Conservation (phyloP, 2,113 vertebrate genomes). For the Tympanuchus pallidicinctus region DNA sequence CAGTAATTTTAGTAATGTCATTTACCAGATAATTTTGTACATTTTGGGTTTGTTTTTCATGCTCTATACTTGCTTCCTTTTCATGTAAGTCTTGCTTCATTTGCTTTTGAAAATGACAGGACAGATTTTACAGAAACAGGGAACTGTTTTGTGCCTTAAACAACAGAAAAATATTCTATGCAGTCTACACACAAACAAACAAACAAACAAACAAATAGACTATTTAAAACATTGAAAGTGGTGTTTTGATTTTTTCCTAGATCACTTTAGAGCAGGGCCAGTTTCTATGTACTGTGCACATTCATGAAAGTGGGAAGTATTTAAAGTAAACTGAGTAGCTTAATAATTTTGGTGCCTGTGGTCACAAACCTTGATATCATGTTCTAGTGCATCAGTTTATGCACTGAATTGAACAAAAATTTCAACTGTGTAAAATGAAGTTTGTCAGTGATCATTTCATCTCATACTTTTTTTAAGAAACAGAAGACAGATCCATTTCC, state of each 20-base stretch:
- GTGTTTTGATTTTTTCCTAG: not conserved
- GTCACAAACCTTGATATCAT: not conserved
- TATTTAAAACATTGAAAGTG: fast-evolving
- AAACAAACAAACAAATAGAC: not conserved
- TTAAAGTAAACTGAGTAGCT: not conserved
- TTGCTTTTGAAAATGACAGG: not conserved
- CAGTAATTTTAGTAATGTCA: not conserved
- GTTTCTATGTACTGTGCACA: not conserved
- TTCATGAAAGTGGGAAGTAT: not conserved
- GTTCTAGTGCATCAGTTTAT: not conserved
- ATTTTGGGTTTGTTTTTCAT: not conserved
- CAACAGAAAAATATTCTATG: not conserved
- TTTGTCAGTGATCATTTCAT: not conserved
- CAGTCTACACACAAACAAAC: not conserved
- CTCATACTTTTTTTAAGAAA: not conserved
- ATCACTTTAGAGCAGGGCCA: not conserved
- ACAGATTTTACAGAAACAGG: not conserved
- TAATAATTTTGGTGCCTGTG: not conserved
- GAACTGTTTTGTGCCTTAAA: no score
- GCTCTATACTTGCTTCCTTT: not conserved
- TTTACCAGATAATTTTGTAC: not conserved
- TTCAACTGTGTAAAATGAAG: not conserved
- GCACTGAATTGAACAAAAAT: not conserved
- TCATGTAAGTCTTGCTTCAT: not conserved
- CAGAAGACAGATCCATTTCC: not conserved